Evolutionary conservation across 2,797 vertebrate genomes (phyloP).

Genomic region (Labroides dimidiatus): DNA sequence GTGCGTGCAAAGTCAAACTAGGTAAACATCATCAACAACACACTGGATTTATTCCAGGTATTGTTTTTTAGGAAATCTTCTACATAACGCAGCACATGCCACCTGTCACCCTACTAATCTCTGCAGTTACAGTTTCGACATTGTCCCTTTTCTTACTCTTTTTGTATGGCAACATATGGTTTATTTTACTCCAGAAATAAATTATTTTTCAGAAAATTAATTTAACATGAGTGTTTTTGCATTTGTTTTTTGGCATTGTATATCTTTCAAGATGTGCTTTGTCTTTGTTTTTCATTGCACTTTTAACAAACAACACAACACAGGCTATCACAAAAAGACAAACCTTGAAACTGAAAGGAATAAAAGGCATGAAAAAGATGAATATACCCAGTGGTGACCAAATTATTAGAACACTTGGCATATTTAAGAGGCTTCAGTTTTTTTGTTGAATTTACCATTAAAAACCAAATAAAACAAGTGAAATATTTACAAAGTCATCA

Average conservation of each 20-base stretch:
- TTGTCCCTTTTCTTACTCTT: constrained; percentile 83
- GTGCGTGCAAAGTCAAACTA: constrained; percentile 28
- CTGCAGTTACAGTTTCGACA: constrained; percentile 69
- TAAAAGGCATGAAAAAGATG: too few species aligned
- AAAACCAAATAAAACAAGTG: too few species aligned
- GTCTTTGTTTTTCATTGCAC: not conserved
- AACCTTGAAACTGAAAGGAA: not conserved
- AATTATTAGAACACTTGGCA: too few species aligned
- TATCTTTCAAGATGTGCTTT: not conserved
- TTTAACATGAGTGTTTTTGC: constrained; percentile 10
- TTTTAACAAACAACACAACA: not conserved
- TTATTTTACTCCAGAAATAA: constrained; percentile 88
- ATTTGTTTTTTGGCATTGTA: not conserved
- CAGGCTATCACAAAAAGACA: not conserved
- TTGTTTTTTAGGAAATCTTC: constrained; percentile 50
- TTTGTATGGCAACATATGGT: constrained; percentile 85
- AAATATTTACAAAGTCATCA: too few species aligned
- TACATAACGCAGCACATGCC: constrained; percentile 47
- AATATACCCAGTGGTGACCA: not conserved
- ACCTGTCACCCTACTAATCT: constrained; percentile 62
- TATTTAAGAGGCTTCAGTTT: too few species aligned
- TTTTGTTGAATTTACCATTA: too few species aligned
- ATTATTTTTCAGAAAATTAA: constrained; percentile 84
- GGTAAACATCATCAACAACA: constrained; percentile 17
- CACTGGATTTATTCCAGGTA: constrained; percentile 46